Evolutionary conservation across 2,113 vertebrate genomes (phyloP), one percentile per base, ranked within the genome.

Genomic region (Myocastor coypus): DNA sequence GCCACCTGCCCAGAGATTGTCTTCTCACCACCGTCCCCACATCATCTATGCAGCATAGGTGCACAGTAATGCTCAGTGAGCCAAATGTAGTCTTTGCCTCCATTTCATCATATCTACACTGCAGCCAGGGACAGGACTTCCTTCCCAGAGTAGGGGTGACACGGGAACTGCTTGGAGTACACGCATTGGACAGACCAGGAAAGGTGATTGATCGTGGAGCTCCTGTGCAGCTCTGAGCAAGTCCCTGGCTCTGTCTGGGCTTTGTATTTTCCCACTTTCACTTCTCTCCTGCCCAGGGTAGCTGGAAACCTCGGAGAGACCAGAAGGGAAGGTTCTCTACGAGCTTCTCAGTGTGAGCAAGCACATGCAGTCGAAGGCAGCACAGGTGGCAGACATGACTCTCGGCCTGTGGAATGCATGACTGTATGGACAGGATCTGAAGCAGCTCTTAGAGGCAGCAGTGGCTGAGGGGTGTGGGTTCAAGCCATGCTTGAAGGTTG

Each of bases 281-380:
- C 61, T 1, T 77, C 12, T 1, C 81, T 30, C 71, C 85, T 88
- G 68, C 52, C 92, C 28, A 86, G 46, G 19, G 26, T 91, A 42
- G 42, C 61, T 71, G 63, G 84, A 93, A 95, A 94, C 68, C 37
- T 96, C 57, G 59, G 52, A 14, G 75, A 83, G 37, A 20, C 19
- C 75, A 10, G 30, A 87, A 87, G 64, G 80, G 32, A 87, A 88
- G 66, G 61, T 55, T 77, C 61, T 46, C 78, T 42, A 28, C 55
- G 42, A 77, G 20, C n/a, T 94, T 64, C 90, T 28, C 57, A 64
- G 50, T 6, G 64, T 64, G 13, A 91, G 20, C 24, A 64, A 77
- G 64, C 83, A 17, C 37, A 37, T 85, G 86, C 80, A 50, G 7
- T 59, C 7, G 78, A 55, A 16, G 3, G 24, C 22, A 1, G 71